phyloP scores from a whole-genome alignment of 2,797 vertebrate species.

The Esox masquinongy region DNA sequence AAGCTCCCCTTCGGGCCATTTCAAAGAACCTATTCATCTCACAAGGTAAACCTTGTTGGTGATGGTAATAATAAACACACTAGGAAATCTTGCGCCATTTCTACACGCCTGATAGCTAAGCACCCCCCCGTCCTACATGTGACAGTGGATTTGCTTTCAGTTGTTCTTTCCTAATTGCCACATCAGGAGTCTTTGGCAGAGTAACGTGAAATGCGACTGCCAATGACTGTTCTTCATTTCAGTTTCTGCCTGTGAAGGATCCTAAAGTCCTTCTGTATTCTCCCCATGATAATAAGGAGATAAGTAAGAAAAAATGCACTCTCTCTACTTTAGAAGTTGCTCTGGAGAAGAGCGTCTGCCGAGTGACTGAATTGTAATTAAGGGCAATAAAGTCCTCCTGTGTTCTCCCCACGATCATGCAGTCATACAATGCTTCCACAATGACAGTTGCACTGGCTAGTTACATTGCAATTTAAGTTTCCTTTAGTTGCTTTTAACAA shows the following conservation, averaged over 20 bases:
- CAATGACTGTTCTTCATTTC: not conserved
- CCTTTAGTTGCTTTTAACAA: not conserved
- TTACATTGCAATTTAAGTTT: not conserved
- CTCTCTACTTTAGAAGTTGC: not conserved
- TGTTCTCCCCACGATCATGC: not conserved
- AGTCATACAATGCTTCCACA: not conserved
- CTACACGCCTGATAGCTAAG: not conserved
- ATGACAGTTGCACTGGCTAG: not conserved
- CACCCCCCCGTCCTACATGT: not conserved
- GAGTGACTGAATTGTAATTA: too few species aligned
- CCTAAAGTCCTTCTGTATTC: too few species aligned
- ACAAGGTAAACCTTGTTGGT: too few species aligned
- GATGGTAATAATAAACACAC: not conserved
- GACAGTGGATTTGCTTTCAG: not conserved
- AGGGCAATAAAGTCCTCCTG: too few species aligned
- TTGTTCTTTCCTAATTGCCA: not conserved
- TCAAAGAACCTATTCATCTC: not conserved
- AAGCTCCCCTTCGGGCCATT: not conserved
- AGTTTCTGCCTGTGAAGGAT: too few species aligned
- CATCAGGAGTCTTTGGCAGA: not conserved
- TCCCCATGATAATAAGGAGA: too few species aligned
- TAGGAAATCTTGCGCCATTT: not conserved
- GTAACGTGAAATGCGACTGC: not conserved
- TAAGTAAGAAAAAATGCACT: too few species aligned
- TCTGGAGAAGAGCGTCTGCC: too few species aligned